Evolutionary conservation across 2,888 invertebrate species (phyloP), one percentile per base, ranked within the genome.

Genomic region (Rhimphoctona megacephalus): DNA sequence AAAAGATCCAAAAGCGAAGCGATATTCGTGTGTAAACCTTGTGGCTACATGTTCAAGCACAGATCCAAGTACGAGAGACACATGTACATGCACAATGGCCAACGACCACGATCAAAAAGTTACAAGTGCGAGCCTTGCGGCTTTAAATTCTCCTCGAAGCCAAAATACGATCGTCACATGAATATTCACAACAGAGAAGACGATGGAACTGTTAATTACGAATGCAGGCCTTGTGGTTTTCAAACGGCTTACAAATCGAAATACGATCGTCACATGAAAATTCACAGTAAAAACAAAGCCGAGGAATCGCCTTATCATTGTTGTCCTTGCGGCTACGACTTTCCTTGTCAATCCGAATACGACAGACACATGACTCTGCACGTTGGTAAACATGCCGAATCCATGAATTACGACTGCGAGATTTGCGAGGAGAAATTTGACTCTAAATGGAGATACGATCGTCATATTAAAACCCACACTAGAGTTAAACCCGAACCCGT

Each of bases 81-180:
- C 79, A 80, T 76, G 85, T 61, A 78, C 52, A 82, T 72, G 39
- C 87, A 85, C 74, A 73, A 67, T n/a, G 74, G 84, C 4, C 52
- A 74, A 91, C 92, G 94, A 77, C 46, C 67, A 22, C 57, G 49
- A 36, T 14, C 22, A 22, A 46, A 52, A 54, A 54, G 25, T 17
- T 96, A 95, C 85, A 95, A 95, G 0, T 95, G 95, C 89, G 93
- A 93, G 36, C 94, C 90, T 72, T 95, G 95, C 88, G 94, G 94
- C 1, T 95, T 95, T 89, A 90, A 93, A 0, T 95, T 95, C 39
- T 36, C 49, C 4, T 72, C 61, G 11, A 69, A 64, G 57, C 67
- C 76, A 22, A 78, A 72, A 17, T 81, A 82, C 39, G 64, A 81
- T 43, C 72, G 76, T 30, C 87, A 85, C 70, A 79, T 69, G 85